Percentiles rank a stretch among this genome's conserved stretches.
These are phyloP conservation scores for Sebastes oblongus DNA, from an alignment of 2,797 vertebrate species.

Conservation along the genomic window DNA sequence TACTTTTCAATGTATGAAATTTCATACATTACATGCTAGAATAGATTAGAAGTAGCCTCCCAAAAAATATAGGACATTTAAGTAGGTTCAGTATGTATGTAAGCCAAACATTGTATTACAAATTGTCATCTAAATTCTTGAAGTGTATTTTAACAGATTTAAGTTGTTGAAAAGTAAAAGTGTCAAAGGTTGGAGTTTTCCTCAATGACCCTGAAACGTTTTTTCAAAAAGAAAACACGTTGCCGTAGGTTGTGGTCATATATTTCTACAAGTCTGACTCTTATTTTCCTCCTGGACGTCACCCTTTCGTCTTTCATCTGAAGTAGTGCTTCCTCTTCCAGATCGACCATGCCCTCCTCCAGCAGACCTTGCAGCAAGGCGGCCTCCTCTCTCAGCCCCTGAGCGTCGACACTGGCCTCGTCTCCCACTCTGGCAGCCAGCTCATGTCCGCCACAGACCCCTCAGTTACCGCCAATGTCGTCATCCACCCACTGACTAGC, in stretches of 20 bases:
- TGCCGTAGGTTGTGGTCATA: neutral
- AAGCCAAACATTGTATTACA: neutral
- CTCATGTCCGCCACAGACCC: constrained; percentile 84
- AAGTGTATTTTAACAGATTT: neutral
- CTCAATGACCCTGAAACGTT: neutral
- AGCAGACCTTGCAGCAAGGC: constrained; percentile 94
- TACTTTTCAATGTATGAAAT: neutral
- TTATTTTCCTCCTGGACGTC: neutral
- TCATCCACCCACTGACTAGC: constrained; percentile 92
- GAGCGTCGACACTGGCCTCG: constrained; percentile 81
- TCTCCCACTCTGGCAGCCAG: constrained; percentile 81
- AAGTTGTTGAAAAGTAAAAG: neutral
- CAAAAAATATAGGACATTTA: neutral
- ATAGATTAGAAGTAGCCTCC: neutral
- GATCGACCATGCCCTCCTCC: constrained; percentile 93
- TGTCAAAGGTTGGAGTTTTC: neutral
- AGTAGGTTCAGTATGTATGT: neutral
- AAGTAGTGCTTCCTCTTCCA: constrained; percentile 58
- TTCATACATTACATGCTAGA: neutral
- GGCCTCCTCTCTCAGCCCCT: constrained; percentile 90
- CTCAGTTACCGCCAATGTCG: constrained; percentile 87
- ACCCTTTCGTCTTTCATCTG: neutral
- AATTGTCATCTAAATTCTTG: neutral
- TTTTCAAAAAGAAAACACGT: neutral
- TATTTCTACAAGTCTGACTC: neutral